These are phyloP conservation scores for Bellardia pandia DNA, from an alignment of 2,888 invertebrate species.

Conservation along the genomic window DNA sequence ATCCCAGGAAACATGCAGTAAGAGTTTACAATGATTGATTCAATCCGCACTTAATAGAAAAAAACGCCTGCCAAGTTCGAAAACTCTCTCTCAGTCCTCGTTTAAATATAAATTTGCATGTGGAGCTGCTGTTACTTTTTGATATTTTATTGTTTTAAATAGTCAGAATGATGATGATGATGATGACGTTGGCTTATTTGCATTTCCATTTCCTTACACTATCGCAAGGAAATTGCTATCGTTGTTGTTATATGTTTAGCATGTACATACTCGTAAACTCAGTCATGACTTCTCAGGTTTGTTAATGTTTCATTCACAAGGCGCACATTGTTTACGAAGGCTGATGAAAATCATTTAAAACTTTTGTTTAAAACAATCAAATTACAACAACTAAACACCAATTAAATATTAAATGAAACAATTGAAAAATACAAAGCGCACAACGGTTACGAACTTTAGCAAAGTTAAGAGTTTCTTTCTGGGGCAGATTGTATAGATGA, in stretches of 20 bases:
- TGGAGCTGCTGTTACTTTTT: slow-evolving; percentile 23
- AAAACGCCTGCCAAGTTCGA: neutral
- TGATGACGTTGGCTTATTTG: slow-evolving; percentile 20
- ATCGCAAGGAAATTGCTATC: neutral
- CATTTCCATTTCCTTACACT: slow-evolving; percentile 37
- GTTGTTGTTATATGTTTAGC: slow-evolving; percentile 2
- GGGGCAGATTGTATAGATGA: slow-evolving; percentile 4
- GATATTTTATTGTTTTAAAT: slow-evolving; percentile 44
- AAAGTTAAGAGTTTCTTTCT: slow-evolving; percentile 22
- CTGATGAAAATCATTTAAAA: slow-evolving; percentile 54
- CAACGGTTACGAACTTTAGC: slow-evolving; percentile 13
- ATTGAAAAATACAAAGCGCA: slow-evolving; percentile 43
- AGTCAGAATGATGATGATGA: slow-evolving; percentile 13
- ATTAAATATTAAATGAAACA: slow-evolving; percentile 70
- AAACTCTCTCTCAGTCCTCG: neutral
- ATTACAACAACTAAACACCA: slow-evolving; percentile 70
- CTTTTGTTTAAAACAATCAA: slow-evolving; percentile 61
- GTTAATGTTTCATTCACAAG: slow-evolving; percentile 31
- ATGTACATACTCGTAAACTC: neutral
- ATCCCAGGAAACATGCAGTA: too few relatives aligned
- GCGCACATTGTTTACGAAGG: slow-evolving; percentile 34
- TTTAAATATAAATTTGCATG: slow-evolving; percentile 19
- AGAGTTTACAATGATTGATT: too few relatives aligned
- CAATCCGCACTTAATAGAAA: too few relatives aligned
- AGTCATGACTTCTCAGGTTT: slow-evolving; percentile 45